Evolutionary conservation across 2,113 vertebrate genomes (phyloP), one percentile per base, ranked within the genome.

Genomic region (Telmatochromis brachygnathus): DNA sequence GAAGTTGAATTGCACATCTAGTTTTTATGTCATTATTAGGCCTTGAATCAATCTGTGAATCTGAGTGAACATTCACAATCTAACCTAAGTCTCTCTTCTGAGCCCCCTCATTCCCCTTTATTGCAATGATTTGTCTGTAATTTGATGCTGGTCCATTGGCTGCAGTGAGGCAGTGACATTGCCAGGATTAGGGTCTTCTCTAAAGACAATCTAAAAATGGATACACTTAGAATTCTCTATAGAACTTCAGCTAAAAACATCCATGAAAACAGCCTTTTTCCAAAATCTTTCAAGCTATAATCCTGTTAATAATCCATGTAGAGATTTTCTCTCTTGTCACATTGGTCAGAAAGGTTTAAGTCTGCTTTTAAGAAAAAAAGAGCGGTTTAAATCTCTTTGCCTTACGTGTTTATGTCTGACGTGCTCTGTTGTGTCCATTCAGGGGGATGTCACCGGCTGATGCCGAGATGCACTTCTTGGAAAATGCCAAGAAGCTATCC

Each of bases 371-470:
- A 37, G 10, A 65, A 37, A 65, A 65, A 35, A 35, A n/a, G 60
- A 35, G 17, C 4, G 6, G 30, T 9, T 88, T 3, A 55, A 7
- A 9, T 33, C 4, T 53, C n/a, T 65, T 33, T 35, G 28, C 53
- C 70, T 2, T 60, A 11, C 23, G 28, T 81, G 35, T 2, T 5
- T 15, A 14, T 37, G 53, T 49, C 30, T 84, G 68, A 35, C 73
- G 4, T 85, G 19, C 13, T 79, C 2, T 60, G 23, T 55, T 68
- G 19, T 23, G n/a, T 33, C 1, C 8, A 39, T 77, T 93, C 92
- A 99, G 98, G 96, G 98, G 98, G 90, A 99, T 99, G 98, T 98
- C 97, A 28, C 98, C 98, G 45, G 98, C 98, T 7, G 98, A 98
- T 86, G 98, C 98, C 39, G 98, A 99, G 94, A 97, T 99, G 93